Conservation (phyloP, 2,113 vertebrate genomes). For the Bucco capensis region DNA sequence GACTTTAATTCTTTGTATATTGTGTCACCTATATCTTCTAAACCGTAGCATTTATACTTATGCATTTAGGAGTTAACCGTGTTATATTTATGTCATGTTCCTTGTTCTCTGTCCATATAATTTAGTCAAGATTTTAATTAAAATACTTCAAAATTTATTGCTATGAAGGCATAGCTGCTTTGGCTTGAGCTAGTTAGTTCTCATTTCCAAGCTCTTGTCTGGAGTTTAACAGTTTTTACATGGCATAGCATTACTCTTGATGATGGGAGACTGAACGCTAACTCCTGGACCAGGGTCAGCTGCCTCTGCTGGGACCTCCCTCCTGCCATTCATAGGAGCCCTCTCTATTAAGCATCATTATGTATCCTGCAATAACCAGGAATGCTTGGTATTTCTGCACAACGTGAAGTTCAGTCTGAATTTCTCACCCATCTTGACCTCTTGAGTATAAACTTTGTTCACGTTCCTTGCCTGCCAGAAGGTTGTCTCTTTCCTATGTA, state of each 20-base stretch:
- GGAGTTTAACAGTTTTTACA: neutral
- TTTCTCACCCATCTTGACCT: neutral
- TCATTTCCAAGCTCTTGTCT: neutral
- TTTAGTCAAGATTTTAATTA: neutral
- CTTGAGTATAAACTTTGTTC: neutral
- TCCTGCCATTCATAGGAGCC: neutral
- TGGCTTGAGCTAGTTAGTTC: neutral
- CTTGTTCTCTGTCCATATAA: neutral
- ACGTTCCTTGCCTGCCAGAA: neutral
- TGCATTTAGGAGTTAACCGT: neutral
- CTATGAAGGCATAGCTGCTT: neutral
- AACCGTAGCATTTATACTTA: neutral
- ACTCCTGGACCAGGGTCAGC: neutral
- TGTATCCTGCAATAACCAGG: neutral
- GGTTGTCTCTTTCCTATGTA: rapidly evolving
- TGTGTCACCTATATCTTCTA: neutral
- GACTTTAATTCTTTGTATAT: neutral
- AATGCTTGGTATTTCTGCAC: neutral
- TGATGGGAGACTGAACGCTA: neutral
- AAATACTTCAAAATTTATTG: neutral
- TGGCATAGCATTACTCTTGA: neutral
- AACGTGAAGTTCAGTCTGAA: neutral
- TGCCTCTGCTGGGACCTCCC: neutral
- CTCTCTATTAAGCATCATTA: neutral
- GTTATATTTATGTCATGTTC: rapidly evolving